Conservation (phyloP, 2,113 vertebrate species). For the Todiramphus chloris region DNA sequence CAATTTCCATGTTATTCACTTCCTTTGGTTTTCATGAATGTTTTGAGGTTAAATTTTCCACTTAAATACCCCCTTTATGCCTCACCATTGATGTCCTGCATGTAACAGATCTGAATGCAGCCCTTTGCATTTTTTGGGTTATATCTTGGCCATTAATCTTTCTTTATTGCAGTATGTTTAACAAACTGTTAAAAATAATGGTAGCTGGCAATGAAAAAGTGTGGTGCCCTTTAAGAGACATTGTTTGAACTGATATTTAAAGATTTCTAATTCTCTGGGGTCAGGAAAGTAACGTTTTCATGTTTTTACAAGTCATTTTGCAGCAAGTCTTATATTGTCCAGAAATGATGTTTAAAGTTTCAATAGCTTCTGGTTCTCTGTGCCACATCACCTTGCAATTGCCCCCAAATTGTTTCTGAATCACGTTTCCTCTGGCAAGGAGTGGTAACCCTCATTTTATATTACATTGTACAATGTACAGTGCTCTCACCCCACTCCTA, state of each 20-base stretch:
- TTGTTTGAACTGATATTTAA: constrained; percentile 68
- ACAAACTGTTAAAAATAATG: constrained; percentile 64
- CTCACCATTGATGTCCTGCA: background rate
- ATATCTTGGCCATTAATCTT: constrained; percentile 58
- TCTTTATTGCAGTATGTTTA: constrained; percentile 24
- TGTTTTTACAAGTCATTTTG: constrained; percentile 78
- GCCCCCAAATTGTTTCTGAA: constrained; percentile 84
- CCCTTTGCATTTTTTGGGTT: constrained; percentile 14
- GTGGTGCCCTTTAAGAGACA: constrained; percentile 68
- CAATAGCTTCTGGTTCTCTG: constrained; percentile 84
- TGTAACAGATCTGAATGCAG: background rate
- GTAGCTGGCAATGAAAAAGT: constrained; percentile 60
- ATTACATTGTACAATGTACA: constrained; percentile 89
- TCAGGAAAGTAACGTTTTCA: constrained; percentile 67
- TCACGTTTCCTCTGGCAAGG: constrained; percentile 84
- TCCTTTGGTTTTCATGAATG: background rate
- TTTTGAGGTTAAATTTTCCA: background rate
- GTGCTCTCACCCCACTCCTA: constrained; percentile 74
- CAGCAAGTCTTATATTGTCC: constrained; percentile 83
- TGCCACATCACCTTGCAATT: constrained; percentile 83
- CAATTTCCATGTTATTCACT: background rate
- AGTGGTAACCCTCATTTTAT: constrained; percentile 82
- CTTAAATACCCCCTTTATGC: background rate
- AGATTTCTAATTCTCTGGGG: constrained; percentile 71
- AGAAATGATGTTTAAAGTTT: constrained; percentile 83